Evolutionary conservation across 2,113 vertebrate genomes (phyloP).

Genomic region (Garra rufa): DNA sequence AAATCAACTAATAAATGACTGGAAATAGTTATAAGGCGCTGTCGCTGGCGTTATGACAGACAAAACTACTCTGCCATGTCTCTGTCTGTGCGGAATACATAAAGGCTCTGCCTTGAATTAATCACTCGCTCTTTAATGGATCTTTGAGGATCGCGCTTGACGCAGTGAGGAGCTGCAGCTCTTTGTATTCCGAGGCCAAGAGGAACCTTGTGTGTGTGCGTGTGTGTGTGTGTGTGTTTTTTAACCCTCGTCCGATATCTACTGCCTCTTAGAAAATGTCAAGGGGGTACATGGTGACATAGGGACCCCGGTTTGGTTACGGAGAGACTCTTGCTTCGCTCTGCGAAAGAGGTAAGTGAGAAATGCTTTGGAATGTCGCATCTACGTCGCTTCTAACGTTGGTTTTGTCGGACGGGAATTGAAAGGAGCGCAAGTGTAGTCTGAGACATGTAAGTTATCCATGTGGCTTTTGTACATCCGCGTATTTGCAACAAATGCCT

Average conservation of each 20-base stretch:
- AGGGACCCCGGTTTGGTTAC: conserved; percentile 64
- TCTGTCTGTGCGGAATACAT: conserved; percentile 65
- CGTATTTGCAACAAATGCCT: conserved; percentile 29
- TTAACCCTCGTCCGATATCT: conserved; percentile 51
- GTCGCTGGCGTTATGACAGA: conserved; percentile 67
- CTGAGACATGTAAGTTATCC: conserved; percentile 26
- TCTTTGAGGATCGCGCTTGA: conserved; percentile 77
- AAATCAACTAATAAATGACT: conserved; percentile 66
- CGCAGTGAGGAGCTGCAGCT: conserved; percentile 85
- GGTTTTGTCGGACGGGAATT: background rate
- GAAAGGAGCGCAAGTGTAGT: conserved; percentile 20
- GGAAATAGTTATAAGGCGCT: conserved; percentile 71
- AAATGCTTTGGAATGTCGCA: conserved; percentile 38
- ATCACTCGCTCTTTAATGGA: conserved; percentile 75
- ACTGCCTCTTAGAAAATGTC: conserved; percentile 61
- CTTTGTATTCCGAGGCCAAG: conserved; percentile 68
- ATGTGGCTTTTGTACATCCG: background rate
- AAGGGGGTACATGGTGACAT: conserved; percentile 69
- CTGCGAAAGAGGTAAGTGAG: conserved; percentile 73
- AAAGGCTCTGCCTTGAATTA: conserved; percentile 73
- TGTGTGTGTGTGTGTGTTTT: conserved; percentile 63
- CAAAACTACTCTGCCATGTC: conserved; percentile 57
- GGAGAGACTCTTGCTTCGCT: conserved; percentile 60
- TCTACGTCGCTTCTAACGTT: conserved; percentile 25
- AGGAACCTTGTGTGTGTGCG: conserved; percentile 69